Evolutionary conservation across 2,113 vertebrate genomes (phyloP).

Genomic region (Malaclemys terrapin): DNA sequence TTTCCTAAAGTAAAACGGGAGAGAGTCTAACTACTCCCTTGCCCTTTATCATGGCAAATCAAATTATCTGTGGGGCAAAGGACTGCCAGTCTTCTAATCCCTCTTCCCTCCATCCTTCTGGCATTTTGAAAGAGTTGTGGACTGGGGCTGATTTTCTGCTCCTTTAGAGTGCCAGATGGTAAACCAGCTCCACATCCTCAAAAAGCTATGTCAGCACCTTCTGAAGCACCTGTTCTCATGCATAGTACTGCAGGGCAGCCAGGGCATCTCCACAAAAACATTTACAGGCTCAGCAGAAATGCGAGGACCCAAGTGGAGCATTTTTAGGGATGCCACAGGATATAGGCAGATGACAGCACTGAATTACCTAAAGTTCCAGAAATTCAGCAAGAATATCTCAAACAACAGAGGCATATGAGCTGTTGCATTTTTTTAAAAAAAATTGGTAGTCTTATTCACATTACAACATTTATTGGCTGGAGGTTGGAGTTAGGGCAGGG

Average conservation of each 20-base stretch:
- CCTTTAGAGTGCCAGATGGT: not conserved
- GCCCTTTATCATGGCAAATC: fast-evolving
- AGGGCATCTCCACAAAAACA: not conserved
- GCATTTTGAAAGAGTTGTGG: not conserved
- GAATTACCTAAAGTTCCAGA: slow-evolving; percentile 21
- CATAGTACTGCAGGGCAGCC: not conserved
- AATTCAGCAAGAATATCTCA: not conserved
- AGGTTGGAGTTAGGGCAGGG: not conserved
- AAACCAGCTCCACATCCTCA: not conserved
- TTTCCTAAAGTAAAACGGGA: not conserved
- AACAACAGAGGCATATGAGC: not conserved
- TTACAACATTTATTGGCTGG: not conserved
- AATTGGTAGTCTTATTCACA: not conserved
- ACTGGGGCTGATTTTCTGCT: not conserved
- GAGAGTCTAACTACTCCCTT: not conserved
- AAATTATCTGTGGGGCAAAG: not conserved
- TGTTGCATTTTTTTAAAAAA: not conserved
- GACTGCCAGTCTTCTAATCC: not conserved
- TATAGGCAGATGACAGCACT: not conserved
- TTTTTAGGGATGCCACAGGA: slow-evolving; percentile 11
- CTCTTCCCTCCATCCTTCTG: not conserved
- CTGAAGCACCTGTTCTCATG: not conserved
- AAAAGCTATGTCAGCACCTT: not conserved
- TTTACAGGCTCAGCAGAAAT: not conserved
- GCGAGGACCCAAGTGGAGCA: not conserved